A percentile compares a stretch with the other conserved stretches of the same genome.
These are phyloP conservation scores for Caenorhabditis sp. DNA, from an alignment of 2,888 invertebrate genomes.

Conservation along the genomic window DNA sequence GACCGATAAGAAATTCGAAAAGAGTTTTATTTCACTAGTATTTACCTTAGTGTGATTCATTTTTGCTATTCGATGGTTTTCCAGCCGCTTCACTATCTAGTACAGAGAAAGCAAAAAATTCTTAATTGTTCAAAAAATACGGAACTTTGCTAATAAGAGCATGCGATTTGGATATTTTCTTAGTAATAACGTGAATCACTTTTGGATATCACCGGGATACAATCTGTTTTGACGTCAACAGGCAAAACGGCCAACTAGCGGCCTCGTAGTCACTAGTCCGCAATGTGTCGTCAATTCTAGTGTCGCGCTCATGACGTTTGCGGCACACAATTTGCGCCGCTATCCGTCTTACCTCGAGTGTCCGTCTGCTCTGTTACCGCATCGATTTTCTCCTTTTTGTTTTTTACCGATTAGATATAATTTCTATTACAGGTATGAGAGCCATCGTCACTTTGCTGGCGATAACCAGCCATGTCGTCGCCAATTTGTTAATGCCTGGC, in stretches of 20 bases:
- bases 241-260: background rate
- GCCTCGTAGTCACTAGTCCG: constrained; percentile 4
- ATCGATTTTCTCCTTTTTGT: constrained; percentile 31
- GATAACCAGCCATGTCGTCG: constrained; percentile 30
- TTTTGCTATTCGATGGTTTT: background rate
- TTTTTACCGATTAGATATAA: background rate
- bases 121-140: too few relatives aligned
- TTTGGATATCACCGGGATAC: too few relatives aligned
- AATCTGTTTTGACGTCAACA: background rate
- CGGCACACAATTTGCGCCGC: constrained; percentile 23
- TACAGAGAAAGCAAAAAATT: too few relatives aligned
- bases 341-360: background rate
- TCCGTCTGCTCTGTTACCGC: constrained; percentile 2
- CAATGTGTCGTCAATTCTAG: constrained; percentile 39
- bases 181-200: too few relatives aligned
- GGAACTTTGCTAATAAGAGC: too few relatives aligned
- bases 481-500: constrained; percentile 75
- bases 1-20: background rate
- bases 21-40: background rate
- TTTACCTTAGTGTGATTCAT: background rate
- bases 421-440: constrained; percentile 58
- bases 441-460: constrained; percentile 38
- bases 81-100: background rate
- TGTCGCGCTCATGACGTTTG: constrained; percentile 47
- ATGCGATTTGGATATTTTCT: too few relatives aligned